phyloP scores from a whole-genome alignment of 2,888 invertebrate species.

The Agrilus biguttatus region DNA sequence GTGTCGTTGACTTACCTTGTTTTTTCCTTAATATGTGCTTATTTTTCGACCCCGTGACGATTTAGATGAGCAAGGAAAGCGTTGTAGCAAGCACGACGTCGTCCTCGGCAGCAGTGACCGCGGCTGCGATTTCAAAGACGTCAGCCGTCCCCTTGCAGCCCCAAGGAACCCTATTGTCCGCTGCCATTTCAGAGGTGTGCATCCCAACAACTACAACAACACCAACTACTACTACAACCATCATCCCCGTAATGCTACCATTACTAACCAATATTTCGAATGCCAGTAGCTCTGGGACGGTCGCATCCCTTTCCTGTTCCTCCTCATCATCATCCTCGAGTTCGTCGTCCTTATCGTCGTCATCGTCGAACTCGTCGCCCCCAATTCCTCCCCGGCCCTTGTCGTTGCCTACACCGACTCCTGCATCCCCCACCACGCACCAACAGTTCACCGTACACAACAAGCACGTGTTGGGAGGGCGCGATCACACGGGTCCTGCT shows the following conservation, averaged over 20 bases:
- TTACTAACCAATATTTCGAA: constrained; percentile 9
- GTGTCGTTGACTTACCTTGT: neutral
- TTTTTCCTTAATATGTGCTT: constrained; percentile 11
- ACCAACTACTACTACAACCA: constrained; percentile 7
- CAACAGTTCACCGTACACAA: constrained; percentile 33
- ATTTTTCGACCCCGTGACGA: constrained; percentile 25
- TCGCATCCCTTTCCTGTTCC: constrained; percentile 1
- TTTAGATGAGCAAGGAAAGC: constrained; percentile 41
- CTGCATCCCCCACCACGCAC: constrained; percentile 24
- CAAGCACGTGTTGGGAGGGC: constrained; percentile 29
- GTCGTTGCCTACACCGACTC: constrained; percentile 11
- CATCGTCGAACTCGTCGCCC: constrained; percentile 13
- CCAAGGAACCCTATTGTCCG: constrained; percentile 5
- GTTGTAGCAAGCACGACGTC: constrained; percentile 23
- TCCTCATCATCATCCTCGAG: neutral
- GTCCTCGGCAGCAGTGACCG: constrained; percentile 27
- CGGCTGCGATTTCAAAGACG: constrained; percentile 13
- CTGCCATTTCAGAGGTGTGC: constrained; percentile 32
- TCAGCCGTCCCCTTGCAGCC: constrained; percentile 11
- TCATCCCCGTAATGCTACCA: constrained; percentile 25
- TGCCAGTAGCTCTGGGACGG: constrained; percentile 21
- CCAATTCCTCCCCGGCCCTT: constrained; percentile 12
- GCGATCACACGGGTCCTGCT: constrained; percentile 44
- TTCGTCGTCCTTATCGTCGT: constrained; percentile 15
- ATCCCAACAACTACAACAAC: constrained; percentile 18